phyloP scores from a whole-genome alignment of 1,140 invertebrate genomes.

The Microplitis mediator region DNA sequence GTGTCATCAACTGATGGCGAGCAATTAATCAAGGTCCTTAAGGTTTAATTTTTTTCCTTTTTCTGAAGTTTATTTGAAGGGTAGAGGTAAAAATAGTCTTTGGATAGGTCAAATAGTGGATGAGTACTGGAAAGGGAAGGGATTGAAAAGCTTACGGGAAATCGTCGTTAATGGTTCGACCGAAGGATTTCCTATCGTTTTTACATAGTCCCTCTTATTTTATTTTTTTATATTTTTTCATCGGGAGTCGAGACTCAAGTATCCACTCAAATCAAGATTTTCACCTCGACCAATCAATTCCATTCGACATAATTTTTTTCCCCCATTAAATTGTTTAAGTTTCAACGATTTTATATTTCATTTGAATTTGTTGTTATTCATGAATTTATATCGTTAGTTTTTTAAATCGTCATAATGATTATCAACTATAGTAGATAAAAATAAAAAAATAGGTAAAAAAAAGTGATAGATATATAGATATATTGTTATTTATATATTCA shows the following conservation, averaged over 20 bases:
- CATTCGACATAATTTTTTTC: conserved; percentile 2
- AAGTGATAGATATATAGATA: too few species aligned
- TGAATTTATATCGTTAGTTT: too few species aligned
- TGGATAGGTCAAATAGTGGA: conserved; percentile 4
- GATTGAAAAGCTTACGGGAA: conserved; percentile 44
- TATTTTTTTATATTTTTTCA: conserved; percentile 37
- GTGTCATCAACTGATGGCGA: too few species aligned
- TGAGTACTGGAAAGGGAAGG: conserved; percentile 29
- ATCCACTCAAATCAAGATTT: conserved; percentile 47
- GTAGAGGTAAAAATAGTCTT: too few species aligned
- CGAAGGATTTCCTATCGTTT: conserved; percentile 45
- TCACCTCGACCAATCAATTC: conserved; percentile 39
- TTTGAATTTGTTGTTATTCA: too few species aligned
- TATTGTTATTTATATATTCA: background rate
- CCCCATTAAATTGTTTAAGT: background rate
- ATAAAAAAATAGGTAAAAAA: too few species aligned
- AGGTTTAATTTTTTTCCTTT: too few species aligned
- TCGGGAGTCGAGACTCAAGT: conserved; percentile 34
- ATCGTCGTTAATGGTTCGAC: conserved; percentile 49
- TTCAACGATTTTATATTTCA: background rate
- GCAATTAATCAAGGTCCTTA: too few species aligned
- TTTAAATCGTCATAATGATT: too few species aligned
- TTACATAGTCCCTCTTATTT: conserved; percentile 28
- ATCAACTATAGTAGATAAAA: background rate
- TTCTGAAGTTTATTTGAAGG: too few species aligned